Base-by-base conservation (phyloP, 2,113 vertebrate genomes). In the Macheiramphus alcinus region DNA sequence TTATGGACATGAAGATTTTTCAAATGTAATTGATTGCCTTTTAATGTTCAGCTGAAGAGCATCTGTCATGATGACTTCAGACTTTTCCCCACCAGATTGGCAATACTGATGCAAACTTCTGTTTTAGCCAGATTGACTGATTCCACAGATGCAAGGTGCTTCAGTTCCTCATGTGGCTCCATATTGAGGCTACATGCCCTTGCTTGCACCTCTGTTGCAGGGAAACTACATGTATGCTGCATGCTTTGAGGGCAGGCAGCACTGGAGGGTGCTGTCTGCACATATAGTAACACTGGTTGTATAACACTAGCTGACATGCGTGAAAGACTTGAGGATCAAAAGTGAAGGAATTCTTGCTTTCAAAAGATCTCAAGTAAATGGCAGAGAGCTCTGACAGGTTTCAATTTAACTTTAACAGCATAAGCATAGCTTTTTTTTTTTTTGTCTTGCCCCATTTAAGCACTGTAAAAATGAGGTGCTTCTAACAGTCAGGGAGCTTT, bases 231-330 rank as follows among this genome's bases (percentile, higher is more conserved):
- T 14, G 10, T 7, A 1, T 40, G 18, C n/a, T 55, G 53, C 11
- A 2, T 52, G 31, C 83, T 87, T 45, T 15, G 31, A 80, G 83
- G 58, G 52, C 2, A 3, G 8, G 42, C 45, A 71, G 63, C 74
- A n/a, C 68, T 85, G 83, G 86, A 88, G 79, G 83, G 84, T 91
- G 88, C 80, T 94, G 32, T 84, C 38, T 91, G 63, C 63, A 34
- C 16, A 3, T 42, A 65, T 2, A n/a, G 29, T 26, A 68, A 68
- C 13, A 29, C 21, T 21, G 58, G 20, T 56, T 72, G 29, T 40
- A 0, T 79, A 50, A 66, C 5, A 5, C 36, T 18, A 2, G 38
- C 38, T 47, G 61, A 59, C 4, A 3, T 26, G 27, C 0, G 0
- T 50, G n/a, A 58, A 59, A 55, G 32, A 42, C 42, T 32, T 79